These are phyloP conservation scores for Scrobipalpa atriplicella DNA, from an alignment of 2,888 invertebrate genomes.

Conservation along the genomic window DNA sequence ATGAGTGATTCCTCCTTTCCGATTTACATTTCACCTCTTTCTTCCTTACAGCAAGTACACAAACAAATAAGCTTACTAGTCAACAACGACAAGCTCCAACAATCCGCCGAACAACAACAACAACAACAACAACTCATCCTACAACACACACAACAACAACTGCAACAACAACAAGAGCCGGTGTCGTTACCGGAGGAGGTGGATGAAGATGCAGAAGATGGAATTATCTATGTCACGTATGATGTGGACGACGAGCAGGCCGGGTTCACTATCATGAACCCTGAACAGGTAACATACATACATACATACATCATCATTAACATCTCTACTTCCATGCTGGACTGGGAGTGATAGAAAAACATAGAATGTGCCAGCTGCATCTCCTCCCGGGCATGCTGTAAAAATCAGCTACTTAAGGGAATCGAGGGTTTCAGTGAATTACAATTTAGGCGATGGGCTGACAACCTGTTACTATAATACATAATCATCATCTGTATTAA, in stretches of 20 bases:
- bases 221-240: conserved; percentile 74
- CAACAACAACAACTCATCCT: conserved; percentile 27
- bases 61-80: conserved; percentile 68
- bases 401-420: no score
- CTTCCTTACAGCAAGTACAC: conserved; percentile 51
- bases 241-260: conserved; percentile 58
- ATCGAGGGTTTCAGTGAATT: no score
- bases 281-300: conserved; percentile 53
- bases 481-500: no score
- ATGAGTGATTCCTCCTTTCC: no score
- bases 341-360: no score
- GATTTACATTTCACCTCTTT: background rate
- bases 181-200: conserved; percentile 21
- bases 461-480: no score
- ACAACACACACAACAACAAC: background rate
- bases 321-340: no score
- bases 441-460: no score
- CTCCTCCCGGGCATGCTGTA: no score
- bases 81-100: conserved; percentile 40
- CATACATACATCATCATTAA: background rate
- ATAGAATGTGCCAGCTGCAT: no score
- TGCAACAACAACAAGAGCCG: background rate
- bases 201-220: conserved; percentile 49
- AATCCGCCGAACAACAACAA: conserved; percentile 1
- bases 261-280: conserved; percentile 59